A percentile compares a stretch with the other conserved stretches of the same genome.
phyloP scores from a whole-genome alignment of 2,888 invertebrate genomes.

The Stenurella melanura region DNA sequence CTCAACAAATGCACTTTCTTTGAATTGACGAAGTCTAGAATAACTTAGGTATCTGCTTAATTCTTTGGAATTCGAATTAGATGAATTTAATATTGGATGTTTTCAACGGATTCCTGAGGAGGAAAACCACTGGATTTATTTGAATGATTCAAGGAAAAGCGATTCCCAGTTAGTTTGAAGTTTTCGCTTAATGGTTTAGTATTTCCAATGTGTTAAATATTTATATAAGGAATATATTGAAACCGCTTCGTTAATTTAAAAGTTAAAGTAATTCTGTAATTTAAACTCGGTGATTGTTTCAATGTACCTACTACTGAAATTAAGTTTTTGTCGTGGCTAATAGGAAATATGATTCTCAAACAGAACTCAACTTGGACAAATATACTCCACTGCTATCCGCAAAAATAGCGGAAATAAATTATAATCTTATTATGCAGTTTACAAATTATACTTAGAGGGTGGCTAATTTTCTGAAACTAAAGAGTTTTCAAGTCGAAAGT shows the following conservation, averaged over 20 bases:
- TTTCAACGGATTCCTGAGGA: background rate
- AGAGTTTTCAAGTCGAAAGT: too few species aligned
- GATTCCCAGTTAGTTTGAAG: slow-evolving; percentile 13
- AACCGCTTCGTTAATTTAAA: background rate
- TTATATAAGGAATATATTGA: background rate
- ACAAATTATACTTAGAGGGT: too few species aligned
- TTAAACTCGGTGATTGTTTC: too few species aligned
- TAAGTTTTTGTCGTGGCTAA: too few species aligned
- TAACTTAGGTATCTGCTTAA: slow-evolving; percentile 22
- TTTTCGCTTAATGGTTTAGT: slow-evolving; percentile 7
- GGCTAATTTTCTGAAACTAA: too few species aligned
- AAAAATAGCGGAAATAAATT: too few species aligned
- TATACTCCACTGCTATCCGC: too few species aligned
- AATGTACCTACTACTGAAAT: too few species aligned
- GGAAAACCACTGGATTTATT: background rate
- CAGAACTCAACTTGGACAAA: too few species aligned
- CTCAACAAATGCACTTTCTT: slow-evolving; percentile 17
- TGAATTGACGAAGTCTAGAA: background rate
- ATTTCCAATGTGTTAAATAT: slow-evolving; percentile 14
- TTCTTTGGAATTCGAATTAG: slow-evolving; percentile 21
- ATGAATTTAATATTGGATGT: slow-evolving; percentile 18
- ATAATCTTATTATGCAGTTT: too few species aligned
- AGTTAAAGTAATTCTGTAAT: background rate
- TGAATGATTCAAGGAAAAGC: slow-evolving; percentile 12
- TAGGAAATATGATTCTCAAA: too few species aligned